Evolutionary conservation across 2,797 vertebrate species (phyloP).

Genomic region (Dermochelys coriacea): DNA sequence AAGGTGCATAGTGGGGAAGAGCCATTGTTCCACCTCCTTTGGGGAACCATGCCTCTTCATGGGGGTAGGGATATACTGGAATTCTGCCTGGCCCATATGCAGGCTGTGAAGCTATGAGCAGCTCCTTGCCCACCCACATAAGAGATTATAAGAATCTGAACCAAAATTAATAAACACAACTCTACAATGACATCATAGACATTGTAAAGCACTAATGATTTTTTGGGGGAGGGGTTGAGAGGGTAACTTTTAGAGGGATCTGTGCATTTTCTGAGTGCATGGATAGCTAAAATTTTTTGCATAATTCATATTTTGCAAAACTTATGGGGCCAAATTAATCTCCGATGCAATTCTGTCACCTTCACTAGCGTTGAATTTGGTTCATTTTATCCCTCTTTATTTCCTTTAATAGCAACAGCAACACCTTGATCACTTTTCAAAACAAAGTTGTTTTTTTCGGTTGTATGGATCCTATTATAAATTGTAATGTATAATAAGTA

Average conservation of each 20-base stretch:
- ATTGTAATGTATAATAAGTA: not conserved
- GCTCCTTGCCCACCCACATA: accelerated
- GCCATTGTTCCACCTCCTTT: not conserved
- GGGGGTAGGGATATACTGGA: not conserved
- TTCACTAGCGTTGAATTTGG: accelerated
- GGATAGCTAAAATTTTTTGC: not conserved
- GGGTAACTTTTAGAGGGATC: not conserved
- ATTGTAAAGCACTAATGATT: not conserved
- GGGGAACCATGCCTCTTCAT: not conserved
- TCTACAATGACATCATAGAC: too few species aligned
- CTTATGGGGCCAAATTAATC: accelerated
- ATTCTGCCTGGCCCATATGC: accelerated
- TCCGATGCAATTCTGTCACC: not conserved
- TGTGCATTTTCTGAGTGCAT: not conserved
- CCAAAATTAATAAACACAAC: too few species aligned
- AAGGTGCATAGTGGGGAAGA: not conserved
- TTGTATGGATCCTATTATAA: not conserved
- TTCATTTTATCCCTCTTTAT: not conserved
- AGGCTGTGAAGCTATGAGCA: accelerated
- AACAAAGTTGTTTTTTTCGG: not conserved
- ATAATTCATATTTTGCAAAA: not conserved
- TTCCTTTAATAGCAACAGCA: not conserved
- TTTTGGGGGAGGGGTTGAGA: accelerated
- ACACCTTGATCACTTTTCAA: not conserved
- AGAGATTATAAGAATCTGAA: accelerated